Base-by-base conservation (phyloP, 2,888 invertebrate genomes). In the Catonia carolina region DNA sequence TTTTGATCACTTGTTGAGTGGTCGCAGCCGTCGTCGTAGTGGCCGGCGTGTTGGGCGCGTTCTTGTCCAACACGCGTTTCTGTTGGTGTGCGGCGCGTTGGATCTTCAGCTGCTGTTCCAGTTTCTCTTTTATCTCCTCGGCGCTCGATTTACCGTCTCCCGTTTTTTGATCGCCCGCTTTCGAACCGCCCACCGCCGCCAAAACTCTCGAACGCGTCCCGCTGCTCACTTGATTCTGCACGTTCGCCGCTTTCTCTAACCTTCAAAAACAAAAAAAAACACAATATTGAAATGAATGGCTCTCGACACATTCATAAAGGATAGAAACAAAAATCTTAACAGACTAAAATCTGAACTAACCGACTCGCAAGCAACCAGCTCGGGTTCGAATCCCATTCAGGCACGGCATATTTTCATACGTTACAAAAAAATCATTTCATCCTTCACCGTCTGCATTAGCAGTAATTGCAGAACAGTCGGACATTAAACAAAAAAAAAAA, bases 81-180 rank as follows among this genome's bases (percentile, higher is more conserved):
- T 93, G 93, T 68, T 92, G 90, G 73, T 91, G 89, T 0, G 89
- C 91, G 18, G 89, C 87, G 60, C 94, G 75, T 70, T 95, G 95
- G 66, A 91, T 78, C 56, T 90, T 84, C 62, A 95, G 73, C 69
- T 94, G 91, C 63, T 90, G 89, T 68, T 95, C 94, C 85, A 93
- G 85, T 72, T 91, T 91, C 66, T 93, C 92, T 71, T 89, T 89
- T 60, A 87, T 82, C 68, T 90, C 89, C 63, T 85, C 81, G 0
- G 85, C 80, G 23, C 81, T 81, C 0, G 82, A 78, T 66, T 83
- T 81, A 63, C 73, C 79, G 66, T 72, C 78, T 8, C 77, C 75
- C 10, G 60, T 63, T 47, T 59, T 68, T 69, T 36, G 61, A 60
- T 31, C 58, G n/a, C 45, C 52, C 10, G 51, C 17, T 35, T 42